These are phyloP conservation scores for Aleiodes sp. DNA, from an alignment of 1,140 invertebrate species.

Conservation along the genomic window DNA sequence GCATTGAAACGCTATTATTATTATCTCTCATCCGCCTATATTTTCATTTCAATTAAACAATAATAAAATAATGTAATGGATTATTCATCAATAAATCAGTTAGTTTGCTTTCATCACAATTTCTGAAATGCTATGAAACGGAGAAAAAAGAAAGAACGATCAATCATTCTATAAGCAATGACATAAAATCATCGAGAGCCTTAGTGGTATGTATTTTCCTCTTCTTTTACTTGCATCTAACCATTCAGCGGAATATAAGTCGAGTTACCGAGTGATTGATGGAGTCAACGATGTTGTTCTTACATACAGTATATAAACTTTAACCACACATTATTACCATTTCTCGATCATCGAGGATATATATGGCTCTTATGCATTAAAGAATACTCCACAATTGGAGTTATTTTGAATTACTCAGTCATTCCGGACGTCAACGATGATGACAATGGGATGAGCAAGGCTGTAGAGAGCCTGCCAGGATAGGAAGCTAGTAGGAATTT, in stretches of 20 bases:
- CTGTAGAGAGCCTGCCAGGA: too few species aligned
- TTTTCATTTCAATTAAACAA: slow-evolving; percentile 22
- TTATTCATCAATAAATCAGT: slow-evolving; percentile 38
- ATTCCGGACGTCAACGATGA: too few species aligned
- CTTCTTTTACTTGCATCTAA: neutral
- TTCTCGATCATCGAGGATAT: slow-evolving; percentile 1
- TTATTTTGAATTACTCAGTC: too few species aligned
- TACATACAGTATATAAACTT: neutral
- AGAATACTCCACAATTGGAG: too few species aligned
- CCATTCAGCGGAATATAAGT: slow-evolving; percentile 2
- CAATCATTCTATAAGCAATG: slow-evolving; percentile 27
- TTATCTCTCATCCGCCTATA: neutral
- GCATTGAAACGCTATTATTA: neutral
- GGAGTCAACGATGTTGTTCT: slow-evolving; percentile 9
- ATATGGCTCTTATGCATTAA: too few species aligned
- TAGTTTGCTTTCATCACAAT: slow-evolving; percentile 10
- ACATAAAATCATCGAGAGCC: slow-evolving; percentile 32
- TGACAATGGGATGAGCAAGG: too few species aligned
- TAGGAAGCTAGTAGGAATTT: too few species aligned
- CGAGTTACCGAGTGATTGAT: neutral
- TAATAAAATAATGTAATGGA: slow-evolving; percentile 35
- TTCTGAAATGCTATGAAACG: too few species aligned
- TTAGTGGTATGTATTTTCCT: slow-evolving; percentile 3
- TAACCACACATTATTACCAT: neutral
- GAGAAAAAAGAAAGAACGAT: slow-evolving; percentile 24